Base-by-base conservation (phyloP, 2,888 invertebrate species). In the Hyles lineata region DNA sequence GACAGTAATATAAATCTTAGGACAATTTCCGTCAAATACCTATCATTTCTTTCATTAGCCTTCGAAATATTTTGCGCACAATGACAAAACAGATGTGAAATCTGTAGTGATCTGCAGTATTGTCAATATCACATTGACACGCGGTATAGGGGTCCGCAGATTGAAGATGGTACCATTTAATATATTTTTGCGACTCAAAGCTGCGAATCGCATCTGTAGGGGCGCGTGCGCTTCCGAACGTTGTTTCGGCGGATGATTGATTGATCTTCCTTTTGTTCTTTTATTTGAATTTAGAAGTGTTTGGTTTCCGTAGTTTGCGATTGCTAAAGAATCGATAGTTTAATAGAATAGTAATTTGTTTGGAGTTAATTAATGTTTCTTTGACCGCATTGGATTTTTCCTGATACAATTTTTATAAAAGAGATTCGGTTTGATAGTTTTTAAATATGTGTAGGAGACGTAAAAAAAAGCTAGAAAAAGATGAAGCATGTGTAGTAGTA, bases 241-340 rank as follows among this genome's bases (percentile, higher is more conserved):
- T 92, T 91, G 90, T 87, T 87, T 86, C 83, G 85, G 83, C 79
- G 25, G 74, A 84, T 89, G 91, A 91, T 90, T 76, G 85, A 90
- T 90, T 52, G 62, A 70, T 77, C 70, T 73, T 43, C 55, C 55
- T 59, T 72, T 72, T 70, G 62, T 70, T 73, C 62, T 55, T 73
- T 73, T 62, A 23, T 50, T 23, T 70, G 70, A 71, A 73, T 35
- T 71, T 70, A 62, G 43, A 70, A 43, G 59, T 73, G 69, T 75
- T 75, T 23, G 29, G 23, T 74, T 70, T 60, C 32, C 59, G 59
- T n/a, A 32, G 52, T 62, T 21, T 52, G 19, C 9, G 17, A 21
- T 63, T 15, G 21, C 21, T 11, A 43, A 23, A 21, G 1, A 67
- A 50, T 50, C 43, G 23, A 50, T 50, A 15, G 11, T 21, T 67